Evolutionary conservation across 1,140 invertebrate genomes (phyloP), one percentile per base, ranked within the genome.

Genomic region (Dreissena polymorpha): DNA sequence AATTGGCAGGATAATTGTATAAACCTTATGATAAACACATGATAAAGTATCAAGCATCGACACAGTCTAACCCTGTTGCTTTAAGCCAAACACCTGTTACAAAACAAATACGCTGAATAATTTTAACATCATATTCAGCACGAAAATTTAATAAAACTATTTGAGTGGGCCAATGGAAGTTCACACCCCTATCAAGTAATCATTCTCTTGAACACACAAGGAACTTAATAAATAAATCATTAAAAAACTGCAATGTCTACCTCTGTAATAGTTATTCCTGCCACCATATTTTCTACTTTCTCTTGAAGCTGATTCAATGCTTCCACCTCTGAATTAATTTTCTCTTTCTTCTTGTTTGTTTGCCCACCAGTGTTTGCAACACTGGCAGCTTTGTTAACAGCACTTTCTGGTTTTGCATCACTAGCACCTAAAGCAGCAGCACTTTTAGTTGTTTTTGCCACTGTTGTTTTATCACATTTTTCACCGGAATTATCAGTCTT

Each of bases 231-330:
- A 39, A 39, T 39, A 39, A 39, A 39, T 51, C 55, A n/a, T 60
- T 60, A 60, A 60, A 60, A 60, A 60, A 60, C 16, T n/a, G 57
- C 57, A 60, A 68, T 63, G 23, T 39, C 51, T 73, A 82, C 70
- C 63, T 85, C 70, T 74, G 87, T 74, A 70, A 92, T 92, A 27
- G 87, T 88, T 84, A 90, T 91, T 90, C 96, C 96, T 16, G 95
- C 95, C 39, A 97, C 95, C 65, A 96, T 93, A 88, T 96, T 95
- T 88, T 95, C 95, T 1, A 95, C 95, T 49, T 95, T 95, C 90
- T 96, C 95, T 86, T 96, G 95, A 91, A 97, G 94, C 78, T 93
- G 89, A 29, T 93, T 91, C 74, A 93, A 89, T 53, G 89, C 84
- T 72, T 87, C 87, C 25, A 84, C 84, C 53, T 88, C 89, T 57